These are phyloP conservation scores for Lepidochrysops patricia DNA, from an alignment of 2,888 invertebrate species.

Conservation along the genomic window DNA sequence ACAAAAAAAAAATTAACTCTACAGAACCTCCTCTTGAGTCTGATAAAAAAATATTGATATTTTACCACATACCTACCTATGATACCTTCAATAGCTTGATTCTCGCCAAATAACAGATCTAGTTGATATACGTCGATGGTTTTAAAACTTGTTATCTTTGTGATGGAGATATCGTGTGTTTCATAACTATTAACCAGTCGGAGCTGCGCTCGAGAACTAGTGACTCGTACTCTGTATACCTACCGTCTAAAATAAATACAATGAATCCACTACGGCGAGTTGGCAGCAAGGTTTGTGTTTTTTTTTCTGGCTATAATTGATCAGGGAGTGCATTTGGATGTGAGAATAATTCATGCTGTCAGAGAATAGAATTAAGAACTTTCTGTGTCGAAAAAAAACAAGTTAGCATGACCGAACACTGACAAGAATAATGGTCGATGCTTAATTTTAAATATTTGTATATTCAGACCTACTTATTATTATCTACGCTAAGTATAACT, in stretches of 20 bases:
- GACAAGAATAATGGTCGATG: too few species aligned
- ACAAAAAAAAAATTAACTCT: too few species aligned
- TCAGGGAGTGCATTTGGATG: not conserved
- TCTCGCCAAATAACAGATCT: not conserved
- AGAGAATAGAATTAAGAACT: not conserved
- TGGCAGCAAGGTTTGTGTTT: constrained; percentile 57
- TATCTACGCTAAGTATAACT: too few species aligned
- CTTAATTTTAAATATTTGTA: too few species aligned
- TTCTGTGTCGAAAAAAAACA: not conserved
- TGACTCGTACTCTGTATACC: constrained; percentile 33
- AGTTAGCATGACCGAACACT: too few species aligned
- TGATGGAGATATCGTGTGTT: constrained; percentile 49
- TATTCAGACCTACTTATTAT: too few species aligned
- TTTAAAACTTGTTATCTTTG: constrained; percentile 42
- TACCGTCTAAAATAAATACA: constrained; percentile 36
- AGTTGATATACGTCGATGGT: not conserved
- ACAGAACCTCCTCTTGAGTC: too few species aligned
- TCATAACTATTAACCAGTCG: not conserved
- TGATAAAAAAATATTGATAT: too few species aligned
- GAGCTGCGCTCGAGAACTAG: constrained; percentile 28
- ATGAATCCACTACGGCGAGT: constrained; percentile 65
- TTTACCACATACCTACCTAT: too few species aligned
- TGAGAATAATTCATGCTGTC: not conserved
- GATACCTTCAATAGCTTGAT: not conserved
- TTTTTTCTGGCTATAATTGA: constrained; percentile 9